Percentiles rank a stretch among this genome's conserved stretches.
Evolutionary conservation across 2,888 invertebrate genomes (phyloP).

Genomic region (Epistrophe grossulariae): DNA sequence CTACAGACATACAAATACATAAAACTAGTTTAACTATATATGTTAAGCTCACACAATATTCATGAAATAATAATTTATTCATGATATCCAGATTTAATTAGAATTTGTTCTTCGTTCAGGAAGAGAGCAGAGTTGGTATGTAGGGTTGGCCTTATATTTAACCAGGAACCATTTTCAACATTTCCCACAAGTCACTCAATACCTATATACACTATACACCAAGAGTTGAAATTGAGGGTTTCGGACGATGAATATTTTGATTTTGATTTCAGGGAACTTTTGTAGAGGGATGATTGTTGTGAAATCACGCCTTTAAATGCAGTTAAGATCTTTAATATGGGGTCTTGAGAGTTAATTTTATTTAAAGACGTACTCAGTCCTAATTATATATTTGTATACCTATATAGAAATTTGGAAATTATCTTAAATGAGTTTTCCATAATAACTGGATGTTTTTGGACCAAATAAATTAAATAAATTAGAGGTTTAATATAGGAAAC

Average conservation of each 20-base stretch:
- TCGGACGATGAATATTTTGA: slow-evolving; percentile 32
- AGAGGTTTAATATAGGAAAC: too few species aligned
- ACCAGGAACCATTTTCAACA: slow-evolving; percentile 4
- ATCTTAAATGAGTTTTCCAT: too few species aligned
- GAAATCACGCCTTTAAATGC: not conserved
- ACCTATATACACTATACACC: not conserved
- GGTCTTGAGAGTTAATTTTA: not conserved
- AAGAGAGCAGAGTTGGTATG: not conserved
- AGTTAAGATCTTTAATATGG: not conserved
- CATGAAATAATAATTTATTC: slow-evolving; percentile 62
- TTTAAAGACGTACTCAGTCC: not conserved
- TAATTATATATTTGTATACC: too few species aligned
- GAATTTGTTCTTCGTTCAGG: slow-evolving; percentile 48
- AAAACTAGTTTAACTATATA: not conserved
- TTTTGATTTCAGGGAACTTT: not conserved
- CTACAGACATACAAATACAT: not conserved
- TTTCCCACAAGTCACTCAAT: not conserved
- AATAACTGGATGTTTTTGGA: too few species aligned
- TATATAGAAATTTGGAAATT: too few species aligned
- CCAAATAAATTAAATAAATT: too few species aligned
- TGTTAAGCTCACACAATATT: slow-evolving; percentile 20
- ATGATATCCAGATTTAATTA: slow-evolving; percentile 67
- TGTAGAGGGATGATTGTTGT: not conserved
- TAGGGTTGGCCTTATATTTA: not conserved
- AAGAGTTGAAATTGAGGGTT: not conserved